Evolutionary conservation across 2,113 vertebrate species (phyloP), one percentile per base, ranked within the genome.

Genomic region (Calyptommatus sinebrachiatus): DNA sequence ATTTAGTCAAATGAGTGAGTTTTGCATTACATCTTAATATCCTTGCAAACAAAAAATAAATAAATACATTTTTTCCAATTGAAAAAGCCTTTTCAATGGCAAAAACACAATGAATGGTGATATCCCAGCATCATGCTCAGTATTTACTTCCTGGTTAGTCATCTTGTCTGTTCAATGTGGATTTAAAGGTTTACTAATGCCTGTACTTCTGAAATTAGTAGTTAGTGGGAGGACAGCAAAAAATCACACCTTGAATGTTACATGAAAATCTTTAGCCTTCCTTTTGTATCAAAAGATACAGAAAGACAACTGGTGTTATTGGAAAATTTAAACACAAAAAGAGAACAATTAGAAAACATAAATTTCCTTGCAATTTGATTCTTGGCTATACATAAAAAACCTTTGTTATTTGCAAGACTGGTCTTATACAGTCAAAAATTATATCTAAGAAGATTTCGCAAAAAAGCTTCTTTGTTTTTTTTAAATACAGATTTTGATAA

Each of bases 281-380:
- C n/a, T n/a, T n/a, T n/a, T n/a, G n/a, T n/a, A 41, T 41, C 35
- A 41, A 41, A 41, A 41, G 35, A 41, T 41, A 41, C 35, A 20
- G 28, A n/a, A 76, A 66, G 28, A 12, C 62, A 48, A 28, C 26
- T 45, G 29, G 28, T 12, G 29, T 50, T 50, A 50, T 50, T 50
- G 8, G 48, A 50, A 50, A 50, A 50, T 50, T 11, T 50, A 50
- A 50, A 50, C 9, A 11, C 48, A 48, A 48, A 6, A 48, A 48
- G 10, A 48, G 46, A 48, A 62, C 45, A 87, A 68, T 24, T 24
- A 29, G 57, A 20, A 72, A 72, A 60, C 29, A 77, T 81, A 73
- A 83, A 85, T 72, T 48, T 53, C 11, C 71, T 48, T 45, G 12
- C 68, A 87, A 89, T 79, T 24, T 28, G 57, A 75, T n/a, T 69